These are phyloP conservation scores for Kryptopterus vitreolus DNA, from an alignment of 2,797 vertebrate species.

Conservation along the genomic window DNA sequence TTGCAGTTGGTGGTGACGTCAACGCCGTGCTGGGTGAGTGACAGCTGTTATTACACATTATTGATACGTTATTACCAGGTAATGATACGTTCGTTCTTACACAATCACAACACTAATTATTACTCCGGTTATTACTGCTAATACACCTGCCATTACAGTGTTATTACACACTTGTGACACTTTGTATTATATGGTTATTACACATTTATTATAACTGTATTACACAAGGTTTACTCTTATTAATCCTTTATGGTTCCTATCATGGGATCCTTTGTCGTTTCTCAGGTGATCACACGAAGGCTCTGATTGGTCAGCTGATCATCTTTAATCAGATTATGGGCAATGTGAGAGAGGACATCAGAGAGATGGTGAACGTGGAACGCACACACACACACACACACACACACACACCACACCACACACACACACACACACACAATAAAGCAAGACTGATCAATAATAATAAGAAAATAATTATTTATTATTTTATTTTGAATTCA, in stretches of 20 bases:
- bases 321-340: constrained; percentile 91
- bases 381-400: background rate
- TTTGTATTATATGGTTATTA: background rate
- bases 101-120: background rate
- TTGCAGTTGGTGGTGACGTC: constrained; percentile 49
- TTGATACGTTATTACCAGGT: background rate
- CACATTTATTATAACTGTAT: background rate
- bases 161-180: background rate
- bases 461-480: too few species aligned
- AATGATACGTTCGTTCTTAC: background rate
- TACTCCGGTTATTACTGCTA: background rate
- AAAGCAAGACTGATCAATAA: background rate
- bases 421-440: background rate
- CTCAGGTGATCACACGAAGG: constrained; percentile 92
- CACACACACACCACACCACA: background rate
- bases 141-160: too few species aligned
- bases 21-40: constrained; percentile 50
- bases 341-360: constrained; percentile 87
- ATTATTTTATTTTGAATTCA: constrained; percentile 54
- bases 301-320: constrained; percentile 88
- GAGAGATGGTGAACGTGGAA: constrained; percentile 80
- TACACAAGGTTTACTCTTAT: background rate
- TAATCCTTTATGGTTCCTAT: background rate
- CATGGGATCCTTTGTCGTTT: background rate
- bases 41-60: constrained; percentile 11